phyloP scores from a whole-genome alignment of 2,113 vertebrate species.

The Dicrurus megarhynchus region DNA sequence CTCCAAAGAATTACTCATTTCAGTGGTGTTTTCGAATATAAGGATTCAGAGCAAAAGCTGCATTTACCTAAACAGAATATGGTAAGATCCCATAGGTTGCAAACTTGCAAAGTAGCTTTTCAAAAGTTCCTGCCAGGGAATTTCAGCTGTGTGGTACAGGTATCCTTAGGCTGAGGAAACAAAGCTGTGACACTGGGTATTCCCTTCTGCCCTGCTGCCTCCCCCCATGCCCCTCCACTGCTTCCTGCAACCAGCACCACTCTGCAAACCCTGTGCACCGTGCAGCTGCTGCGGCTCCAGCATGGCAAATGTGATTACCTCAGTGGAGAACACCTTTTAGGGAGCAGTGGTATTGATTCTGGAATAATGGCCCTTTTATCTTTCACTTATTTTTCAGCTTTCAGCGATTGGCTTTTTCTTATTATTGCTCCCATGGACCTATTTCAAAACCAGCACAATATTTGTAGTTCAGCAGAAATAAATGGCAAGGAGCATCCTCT shows the following conservation, averaged over 20 bases:
- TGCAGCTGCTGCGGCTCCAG: neutral
- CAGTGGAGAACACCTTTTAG: constrained; percentile 1
- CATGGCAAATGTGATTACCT: constrained; percentile 48
- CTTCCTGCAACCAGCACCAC: neutral
- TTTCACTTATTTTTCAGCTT: constrained; percentile 64
- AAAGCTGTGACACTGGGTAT: neutral
- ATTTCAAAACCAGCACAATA: constrained; percentile 40
- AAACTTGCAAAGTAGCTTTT: neutral
- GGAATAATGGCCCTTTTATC: constrained; percentile 72
- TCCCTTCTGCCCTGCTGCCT: neutral
- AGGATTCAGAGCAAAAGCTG: neutral
- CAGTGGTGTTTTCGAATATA: neutral
- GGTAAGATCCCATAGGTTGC: neutral
- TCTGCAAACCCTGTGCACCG: neutral
- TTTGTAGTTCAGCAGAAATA: constrained; percentile 57
- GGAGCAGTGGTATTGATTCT: constrained; percentile 62
- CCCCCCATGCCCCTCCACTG: neutral
- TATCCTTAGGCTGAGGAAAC: neutral
- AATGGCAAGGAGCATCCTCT: constrained; percentile 16
- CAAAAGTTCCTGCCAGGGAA: neutral
- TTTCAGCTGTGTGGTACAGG: neutral
- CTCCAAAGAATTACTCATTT: neutral
- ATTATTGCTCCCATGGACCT: constrained; percentile 58
- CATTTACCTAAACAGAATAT: neutral
- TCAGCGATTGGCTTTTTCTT: constrained; percentile 41